Evolutionary conservation across 2,113 vertebrate species (phyloP), one percentile per base, ranked within the genome.

Genomic region (Lichenostomus cassidix): DNA sequence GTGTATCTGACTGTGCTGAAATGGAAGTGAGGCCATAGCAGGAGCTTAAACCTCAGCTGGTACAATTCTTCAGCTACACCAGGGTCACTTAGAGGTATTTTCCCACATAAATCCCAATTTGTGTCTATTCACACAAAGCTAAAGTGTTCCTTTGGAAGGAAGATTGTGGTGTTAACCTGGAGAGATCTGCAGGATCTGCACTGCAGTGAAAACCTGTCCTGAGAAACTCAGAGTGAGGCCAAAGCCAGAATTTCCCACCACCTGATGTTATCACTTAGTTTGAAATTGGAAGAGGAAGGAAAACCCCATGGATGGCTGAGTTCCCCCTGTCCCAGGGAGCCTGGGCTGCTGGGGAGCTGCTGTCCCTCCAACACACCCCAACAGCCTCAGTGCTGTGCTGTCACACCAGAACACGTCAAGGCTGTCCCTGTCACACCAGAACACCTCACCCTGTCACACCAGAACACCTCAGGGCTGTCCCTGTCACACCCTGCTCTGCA

Each of bases 311-410:
- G 52, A 3, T 23, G 11, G 41, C 23, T 4, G 11, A 5, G 47
- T 31, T 12, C 6, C 35, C 22, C 13, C 39, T 3, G 10, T 24
- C 17, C 65, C 33, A 3, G 24, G 23, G 28, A 55, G 13, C 2
- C 31, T 4, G 25, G 15, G 42, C 20, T 52, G 23, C 24, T 9
- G 28, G 5, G 49, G 55, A 49, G 62, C 55, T 58, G 55, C 37
- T 50, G 58, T 11, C 7, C 41, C 65, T n/a, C 20, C 4, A 0
- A 0, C 9, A 3, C 29, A 23, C 23, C 4, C 11, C 19, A 33
- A 11, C 1, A 76, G 39, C 49, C 3, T 0, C 0, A 0, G 2
- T 12, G n/a, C 81, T 5, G 4, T 33, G 37, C n/a, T n/a, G n/a
- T n/a, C n/a, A n/a, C n/a, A n/a, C n/a, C n/a, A n/a, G n/a, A n/a